phyloP scores from a whole-genome alignment of 2,888 invertebrate species.

The Heliconius hortense region DNA sequence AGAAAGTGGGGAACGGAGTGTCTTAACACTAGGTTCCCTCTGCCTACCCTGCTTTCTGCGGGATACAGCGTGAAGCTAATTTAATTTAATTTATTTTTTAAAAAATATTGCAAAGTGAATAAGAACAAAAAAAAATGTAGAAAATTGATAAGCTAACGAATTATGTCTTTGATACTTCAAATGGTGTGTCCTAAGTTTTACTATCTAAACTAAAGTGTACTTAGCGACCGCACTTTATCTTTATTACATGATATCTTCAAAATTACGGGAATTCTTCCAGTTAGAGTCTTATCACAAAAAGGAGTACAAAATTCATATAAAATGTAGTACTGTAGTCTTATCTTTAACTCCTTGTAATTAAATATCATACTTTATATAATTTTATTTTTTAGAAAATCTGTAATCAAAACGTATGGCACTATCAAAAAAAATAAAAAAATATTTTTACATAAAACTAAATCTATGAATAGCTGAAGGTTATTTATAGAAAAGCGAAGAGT shows the following conservation, averaged over 20 bases:
- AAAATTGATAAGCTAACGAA: slow-evolving; percentile 11
- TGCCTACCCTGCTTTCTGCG: too few species aligned
- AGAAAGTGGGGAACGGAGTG: too few species aligned
- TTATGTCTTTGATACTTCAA: slow-evolving; percentile 7
- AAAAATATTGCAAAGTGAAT: neutral
- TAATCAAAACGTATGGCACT: neutral
- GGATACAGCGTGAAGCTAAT: too few species aligned
- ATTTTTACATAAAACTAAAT: slow-evolving; percentile 19
- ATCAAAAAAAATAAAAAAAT: neutral
- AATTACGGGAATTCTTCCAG: slow-evolving; percentile 29
- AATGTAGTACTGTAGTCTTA: neutral
- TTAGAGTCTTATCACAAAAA: slow-evolving; percentile 18
- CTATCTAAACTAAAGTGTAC: slow-evolving; percentile 17
- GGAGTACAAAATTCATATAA: neutral
- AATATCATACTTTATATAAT: neutral
- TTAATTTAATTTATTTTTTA: too few species aligned
- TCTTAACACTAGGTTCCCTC: too few species aligned
- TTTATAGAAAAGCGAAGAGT: slow-evolving; percentile 39
- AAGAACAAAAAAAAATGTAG: neutral
- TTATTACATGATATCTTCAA: slow-evolving; percentile 26
- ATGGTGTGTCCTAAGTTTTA: slow-evolving; percentile 11
- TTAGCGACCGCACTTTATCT: slow-evolving; percentile 26
- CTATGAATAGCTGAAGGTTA: slow-evolving; percentile 39
- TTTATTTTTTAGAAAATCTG: neutral
- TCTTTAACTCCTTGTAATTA: neutral